Evolutionary conservation across 2,888 invertebrate genomes (phyloP), one percentile per base, ranked within the genome.

Genomic region (Sphaeridia pumilis): DNA sequence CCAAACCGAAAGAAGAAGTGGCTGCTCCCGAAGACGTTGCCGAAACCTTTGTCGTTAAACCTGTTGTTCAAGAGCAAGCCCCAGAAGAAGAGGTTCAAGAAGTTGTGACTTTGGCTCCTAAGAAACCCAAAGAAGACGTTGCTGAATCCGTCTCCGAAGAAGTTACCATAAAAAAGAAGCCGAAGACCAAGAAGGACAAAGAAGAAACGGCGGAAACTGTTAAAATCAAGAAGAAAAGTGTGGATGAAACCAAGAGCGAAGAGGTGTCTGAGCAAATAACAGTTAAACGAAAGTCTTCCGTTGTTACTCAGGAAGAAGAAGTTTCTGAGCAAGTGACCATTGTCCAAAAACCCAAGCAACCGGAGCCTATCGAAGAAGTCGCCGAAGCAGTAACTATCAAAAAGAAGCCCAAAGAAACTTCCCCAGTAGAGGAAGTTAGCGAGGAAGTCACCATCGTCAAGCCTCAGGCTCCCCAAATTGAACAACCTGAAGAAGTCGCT

Each of bases 81-180:
- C 22, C 42, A 14, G 14, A 25, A 12, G 53, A 53, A 1, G 48
- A 53, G 2, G 53, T 43, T 4, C 17, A 20, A 4, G 53, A 48
- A 17, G 35, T 17, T 24, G 26, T 54, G 5, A 44, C 44, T 2
- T 1, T 50, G 4, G 2, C 22, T 5, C 52, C 49, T 50, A 69
- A 56, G 71, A 76, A 58, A 71, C 63, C 1, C 60, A 66, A 49
- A 55, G 14, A 60, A 61, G 49, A 63, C 61, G 42, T 46, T 58
- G 45, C 62, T 63, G 14, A 60, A 61, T 48, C 63, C 61, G 42
- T 46, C 58, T 45, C 62, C 63, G 53, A 58, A 50, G 67, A 69
- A 58, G 52, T 67, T 31, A 63, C 65, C 5, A 66, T 70, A 17
- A 67, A 55, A 28, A 38, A 5, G 28, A 21, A 27, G 24, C 55